Evolutionary conservation across 2,113 vertebrate genomes (phyloP).

Genomic region (Psittacara wagleri): DNA sequence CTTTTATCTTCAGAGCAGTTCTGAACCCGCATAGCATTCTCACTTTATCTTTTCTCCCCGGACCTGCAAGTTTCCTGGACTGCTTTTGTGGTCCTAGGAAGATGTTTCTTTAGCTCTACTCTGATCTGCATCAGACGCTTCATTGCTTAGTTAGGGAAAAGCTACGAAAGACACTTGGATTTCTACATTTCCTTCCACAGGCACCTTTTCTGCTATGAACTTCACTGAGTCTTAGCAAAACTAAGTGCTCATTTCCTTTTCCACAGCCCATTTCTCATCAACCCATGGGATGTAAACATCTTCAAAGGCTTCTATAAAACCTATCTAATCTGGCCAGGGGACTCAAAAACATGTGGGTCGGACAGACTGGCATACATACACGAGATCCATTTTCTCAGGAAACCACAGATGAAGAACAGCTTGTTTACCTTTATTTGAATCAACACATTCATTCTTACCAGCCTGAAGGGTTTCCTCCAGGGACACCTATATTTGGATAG

Average conservation of each 20-base stretch:
- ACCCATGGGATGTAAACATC: neutral
- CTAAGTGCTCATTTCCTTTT: neutral
- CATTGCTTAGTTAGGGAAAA: neutral
- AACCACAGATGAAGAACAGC: neutral
- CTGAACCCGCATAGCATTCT: neutral
- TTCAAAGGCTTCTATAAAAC: neutral
- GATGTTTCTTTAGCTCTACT: fast-evolving
- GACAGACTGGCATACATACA: neutral
- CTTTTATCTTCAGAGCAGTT: neutral
- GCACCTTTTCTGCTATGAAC: neutral
- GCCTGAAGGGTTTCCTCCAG: constrained; percentile 14
- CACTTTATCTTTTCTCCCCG: neutral
- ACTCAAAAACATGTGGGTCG: neutral
- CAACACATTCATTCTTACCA: neutral
- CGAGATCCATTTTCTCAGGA: neutral
- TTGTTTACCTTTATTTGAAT: neutral
- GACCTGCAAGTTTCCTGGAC: neutral
- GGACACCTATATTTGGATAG: neutral
- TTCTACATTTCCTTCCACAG: neutral
- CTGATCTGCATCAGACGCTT: neutral
- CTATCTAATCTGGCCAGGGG: neutral
- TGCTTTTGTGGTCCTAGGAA: neutral
- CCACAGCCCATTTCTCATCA: neutral
- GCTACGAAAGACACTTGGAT: neutral
- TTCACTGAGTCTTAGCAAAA: neutral